Evolutionary conservation across 2,113 vertebrate species (phyloP).

Genomic region (Nibea albiflora): DNA sequence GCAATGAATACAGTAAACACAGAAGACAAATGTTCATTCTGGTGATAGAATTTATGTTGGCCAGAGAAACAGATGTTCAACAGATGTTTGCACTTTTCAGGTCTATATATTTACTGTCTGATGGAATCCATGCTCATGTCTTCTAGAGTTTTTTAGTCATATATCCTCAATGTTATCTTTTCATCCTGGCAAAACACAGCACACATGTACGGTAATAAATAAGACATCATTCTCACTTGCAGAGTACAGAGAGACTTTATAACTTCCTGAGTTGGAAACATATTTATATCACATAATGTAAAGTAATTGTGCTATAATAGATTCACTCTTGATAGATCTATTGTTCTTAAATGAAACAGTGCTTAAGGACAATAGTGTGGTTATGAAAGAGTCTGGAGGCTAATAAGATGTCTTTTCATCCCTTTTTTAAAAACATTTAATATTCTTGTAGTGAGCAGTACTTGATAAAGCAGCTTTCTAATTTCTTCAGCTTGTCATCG

Average conservation of each 20-base stretch:
- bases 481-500: constrained; percentile 6
- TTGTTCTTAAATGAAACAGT: not conserved
- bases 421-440: too few relatives aligned
- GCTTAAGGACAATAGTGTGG: not conserved
- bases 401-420: not conserved
- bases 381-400: not conserved
- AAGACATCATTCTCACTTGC: not conserved
- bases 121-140: not conserved
- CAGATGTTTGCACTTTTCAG: not conserved
- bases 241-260: not conserved
- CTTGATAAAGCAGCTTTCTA: not conserved
- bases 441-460: not conserved
- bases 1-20: not conserved
- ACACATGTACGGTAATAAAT: not conserved
- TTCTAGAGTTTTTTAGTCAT: not conserved
- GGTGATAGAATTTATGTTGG: not conserved
- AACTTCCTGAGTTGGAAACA: not conserved
- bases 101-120: not conserved
- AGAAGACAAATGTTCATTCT: not conserved
- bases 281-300: constrained; percentile 29
- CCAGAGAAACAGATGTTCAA: not conserved
- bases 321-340: not conserved
- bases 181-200: not conserved
- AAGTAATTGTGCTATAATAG: not conserved
- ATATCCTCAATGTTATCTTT: not conserved